Percentiles rank a stretch among this genome's conserved stretches.
Conservation (phyloP, 2,888 invertebrate genomes). For the Cantharis rustica region DNA sequence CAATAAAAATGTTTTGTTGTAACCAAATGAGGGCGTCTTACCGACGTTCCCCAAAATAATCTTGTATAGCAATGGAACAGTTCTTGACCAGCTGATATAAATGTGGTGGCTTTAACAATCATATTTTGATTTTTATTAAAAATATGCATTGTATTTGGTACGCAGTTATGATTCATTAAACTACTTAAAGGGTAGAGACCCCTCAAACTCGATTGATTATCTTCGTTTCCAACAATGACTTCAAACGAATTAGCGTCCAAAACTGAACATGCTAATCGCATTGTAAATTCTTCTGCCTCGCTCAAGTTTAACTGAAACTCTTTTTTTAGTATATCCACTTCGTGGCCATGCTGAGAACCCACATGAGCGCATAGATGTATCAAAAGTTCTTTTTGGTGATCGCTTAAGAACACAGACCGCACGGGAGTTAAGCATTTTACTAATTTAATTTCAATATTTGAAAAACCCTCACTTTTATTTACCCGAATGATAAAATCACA, state of each 20-base stretch:
- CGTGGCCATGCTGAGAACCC: constrained; percentile 61
- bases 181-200: constrained; percentile 71
- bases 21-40: constrained; percentile 64
- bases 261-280: constrained; percentile 64
- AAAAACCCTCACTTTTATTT: constrained; percentile 54
- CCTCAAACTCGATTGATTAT: constrained; percentile 55
- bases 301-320: constrained; percentile 58
- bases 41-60: constrained; percentile 69
- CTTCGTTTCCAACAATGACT: constrained; percentile 56
- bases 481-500: constrained; percentile 67
- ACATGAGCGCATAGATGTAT: constrained; percentile 60
- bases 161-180: constrained; percentile 72
- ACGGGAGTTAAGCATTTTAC: constrained; percentile 56
- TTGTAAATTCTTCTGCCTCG: constrained; percentile 61
- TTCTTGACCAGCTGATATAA: constrained; percentile 65
- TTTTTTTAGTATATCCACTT: constrained; percentile 62
- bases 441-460: constrained; percentile 53
- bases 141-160: constrained; percentile 68
- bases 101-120: constrained; percentile 64
- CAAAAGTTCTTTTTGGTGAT: constrained; percentile 61
- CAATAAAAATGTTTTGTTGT: constrained; percentile 73
- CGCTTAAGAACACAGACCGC: constrained; percentile 52
- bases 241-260: constrained; percentile 74
- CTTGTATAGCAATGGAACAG: constrained; percentile 70
- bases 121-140: constrained; percentile 64